A percentile compares a stretch with the other conserved stretches of the same genome.
phyloP scores from a whole-genome alignment of 2,888 invertebrate genomes.

The Drosophila silvestris region DNA sequence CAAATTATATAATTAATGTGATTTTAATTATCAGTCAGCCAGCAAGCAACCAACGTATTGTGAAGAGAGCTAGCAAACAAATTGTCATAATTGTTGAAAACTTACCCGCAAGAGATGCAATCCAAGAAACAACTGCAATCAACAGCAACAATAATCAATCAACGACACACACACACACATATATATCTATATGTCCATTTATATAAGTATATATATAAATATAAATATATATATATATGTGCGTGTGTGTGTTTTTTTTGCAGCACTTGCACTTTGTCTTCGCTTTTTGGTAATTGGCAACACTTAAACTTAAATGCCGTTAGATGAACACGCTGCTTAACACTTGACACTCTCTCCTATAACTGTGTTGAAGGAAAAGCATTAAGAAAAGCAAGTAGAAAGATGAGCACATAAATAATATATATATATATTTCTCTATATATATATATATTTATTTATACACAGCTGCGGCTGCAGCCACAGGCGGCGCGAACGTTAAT shows the following conservation, averaged over 20 bases:
- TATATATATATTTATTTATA: slow-evolving; percentile 10
- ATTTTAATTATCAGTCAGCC: slow-evolving; percentile 65
- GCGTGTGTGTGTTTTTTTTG: slow-evolving; percentile 15
- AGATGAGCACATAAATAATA: slow-evolving; percentile 30
- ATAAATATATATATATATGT: slow-evolving; percentile 11
- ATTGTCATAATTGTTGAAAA: slow-evolving; percentile 49
- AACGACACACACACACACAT: slow-evolving; percentile 32
- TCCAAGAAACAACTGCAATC: slow-evolving; percentile 50
- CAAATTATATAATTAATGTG: slow-evolving; percentile 70
- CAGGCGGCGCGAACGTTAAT: slow-evolving; percentile 53
- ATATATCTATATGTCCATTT: slow-evolving; percentile 9
- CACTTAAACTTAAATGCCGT: slow-evolving; percentile 49
- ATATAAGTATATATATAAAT: not conserved
- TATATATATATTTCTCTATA: not conserved
- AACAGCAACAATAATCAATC: slow-evolving; percentile 58
- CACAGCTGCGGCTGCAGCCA: slow-evolving; percentile 45
- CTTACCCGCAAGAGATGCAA: slow-evolving; percentile 54
- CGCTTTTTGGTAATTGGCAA: slow-evolving; percentile 40
- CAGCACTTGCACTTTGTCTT: slow-evolving; percentile 54
- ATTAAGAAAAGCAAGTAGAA: slow-evolving; percentile 32
- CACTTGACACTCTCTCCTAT: slow-evolving; percentile 37
- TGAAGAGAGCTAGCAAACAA: slow-evolving; percentile 20
- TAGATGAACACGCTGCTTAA: slow-evolving; percentile 46
- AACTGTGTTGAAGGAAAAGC: slow-evolving; percentile 11
- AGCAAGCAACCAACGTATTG: slow-evolving; percentile 9